Evolutionary conservation across 2,113 vertebrate genomes (phyloP), one percentile per base, ranked within the genome.

Genomic region (Macrotis lagotis): DNA sequence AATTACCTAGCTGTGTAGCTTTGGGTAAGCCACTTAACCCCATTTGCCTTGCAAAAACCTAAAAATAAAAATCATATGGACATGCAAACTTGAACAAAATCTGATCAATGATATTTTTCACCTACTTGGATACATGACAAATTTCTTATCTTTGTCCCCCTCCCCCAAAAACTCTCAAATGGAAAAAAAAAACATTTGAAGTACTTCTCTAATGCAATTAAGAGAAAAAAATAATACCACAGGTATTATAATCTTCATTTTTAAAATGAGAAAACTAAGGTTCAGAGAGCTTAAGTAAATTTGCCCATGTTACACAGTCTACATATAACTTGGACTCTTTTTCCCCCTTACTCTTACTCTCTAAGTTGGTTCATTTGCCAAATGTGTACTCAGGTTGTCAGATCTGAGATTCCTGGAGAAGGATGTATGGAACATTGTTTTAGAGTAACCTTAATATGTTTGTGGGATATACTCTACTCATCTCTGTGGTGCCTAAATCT

Each of bases 61-160:
- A n/a, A n/a, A n/a, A n/a, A n/a, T n/a, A n/a, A 98, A 97, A 98
- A 98, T 97, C 94, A 96, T 98, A 99, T 98, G 98, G 98, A 98
- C 97, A 98, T 98, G 97, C 97, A 96, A 95, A 92, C 93, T 90
- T n/a, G n/a, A 97, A 97, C 50, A 83, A 48, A 91, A 96, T 90
- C 66, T 28, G 95, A 95, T 97, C 96, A 96, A 93, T 50, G 91
- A 93, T 95, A 97, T 96, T 92, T 93, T 8, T 88, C 50, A 24
- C 91, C 97, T 97, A 97, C 83, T 91, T 95, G 49, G 83, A 97
- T 97, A 97, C 88, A 91, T 94, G 93, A 94, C 53, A 94, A 96
- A 95, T 88, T 48, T 94, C 90, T 90, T 97, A 92, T 91, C 89
- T 95, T 91, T 88, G 92, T 93, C 93, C 90, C 94, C 83, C 93